Percentiles rank a stretch among this genome's conserved stretches.
phyloP scores from a whole-genome alignment of 2,888 invertebrate genomes.

The Mythimna ferrago region DNA sequence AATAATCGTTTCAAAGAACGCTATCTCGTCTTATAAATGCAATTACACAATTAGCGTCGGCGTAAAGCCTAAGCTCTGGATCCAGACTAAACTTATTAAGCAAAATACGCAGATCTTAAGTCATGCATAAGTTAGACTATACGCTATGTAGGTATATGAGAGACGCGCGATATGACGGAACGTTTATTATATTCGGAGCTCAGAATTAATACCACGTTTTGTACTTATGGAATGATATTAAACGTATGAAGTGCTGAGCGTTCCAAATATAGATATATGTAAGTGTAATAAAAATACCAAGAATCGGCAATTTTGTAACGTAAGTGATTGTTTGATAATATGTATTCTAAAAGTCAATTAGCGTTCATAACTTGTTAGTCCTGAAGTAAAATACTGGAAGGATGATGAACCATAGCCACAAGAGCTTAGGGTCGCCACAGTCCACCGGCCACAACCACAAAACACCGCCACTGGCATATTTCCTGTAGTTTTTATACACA shows the following conservation, averaged over 20 bases:
- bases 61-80: conserved; percentile 38
- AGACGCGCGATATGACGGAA: conserved; percentile 20
- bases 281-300: neutral
- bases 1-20: conserved; percentile 7
- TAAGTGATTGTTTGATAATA: too few species aligned
- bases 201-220: conserved; percentile 12
- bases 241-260: neutral
- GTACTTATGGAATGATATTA: conserved; percentile 17
- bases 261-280: neutral
- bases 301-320: too few species aligned
- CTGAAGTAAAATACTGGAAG: too few species aligned
- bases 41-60: conserved; percentile 44
- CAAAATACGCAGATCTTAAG: conserved; percentile 44
- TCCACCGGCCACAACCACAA: too few species aligned
- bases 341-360: neutral
- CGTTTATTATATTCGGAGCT: conserved; percentile 26
- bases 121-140: conserved; percentile 35
- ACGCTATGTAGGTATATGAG: conserved; percentile 5
- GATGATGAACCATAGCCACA: too few species aligned
- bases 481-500: too few species aligned
- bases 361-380: too few species aligned
- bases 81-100: conserved; percentile 48
- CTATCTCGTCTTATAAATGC: conserved; percentile 22
- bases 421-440: too few species aligned
- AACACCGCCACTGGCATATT: too few species aligned